Evolutionary conservation across 2,113 vertebrate genomes (phyloP), one percentile per base, ranked within the genome.

Genomic region (Isichthys henryi): DNA sequence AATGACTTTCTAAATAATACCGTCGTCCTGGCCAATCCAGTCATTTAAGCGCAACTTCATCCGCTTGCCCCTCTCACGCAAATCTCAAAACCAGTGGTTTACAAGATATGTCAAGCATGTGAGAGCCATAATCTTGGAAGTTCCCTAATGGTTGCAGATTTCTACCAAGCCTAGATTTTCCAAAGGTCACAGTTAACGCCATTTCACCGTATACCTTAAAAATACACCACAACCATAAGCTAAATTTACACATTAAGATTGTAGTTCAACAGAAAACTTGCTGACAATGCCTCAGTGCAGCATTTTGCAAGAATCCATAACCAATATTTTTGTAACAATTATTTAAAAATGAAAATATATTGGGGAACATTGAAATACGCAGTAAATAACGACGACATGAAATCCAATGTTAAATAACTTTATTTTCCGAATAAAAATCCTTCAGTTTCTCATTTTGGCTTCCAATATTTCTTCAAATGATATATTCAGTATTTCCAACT

Each of bases 361-460:
- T 9, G 1, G 45, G 45, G 31, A 82, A 35, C 77, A 27, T 82
- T 82, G 46, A 2, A 46, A 15, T 6, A 53, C 11, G 53, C 9
- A 89, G 23, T 10, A 89, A 70, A 89, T 23, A 89, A 85, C 3
- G 27, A 39, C 39, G 52, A 39, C 88, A 89, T 48, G 50, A 84
- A 62, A 88, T 46, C 31, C 87, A 88, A 43, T 92, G 93, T 94
- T 95, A 95, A 96, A 95, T 92, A 95, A 94, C 92, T 96, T 96
- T 96, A 96, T 95, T 95, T 95, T 91, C 92, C 93, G 92, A 83
- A 95, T 95, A 95, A 94, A 96, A 96, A 96, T 88, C 89, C 90
- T 89, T 92, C 53, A 90, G 88, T 90, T 91, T 50, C 89, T 88
- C 88, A 91, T 93, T 91, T 90, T 90, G 89, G 74, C 92, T 93